Conservation (phyloP, 2,888 invertebrate genomes). For the Urechis unicinctus region DNA sequence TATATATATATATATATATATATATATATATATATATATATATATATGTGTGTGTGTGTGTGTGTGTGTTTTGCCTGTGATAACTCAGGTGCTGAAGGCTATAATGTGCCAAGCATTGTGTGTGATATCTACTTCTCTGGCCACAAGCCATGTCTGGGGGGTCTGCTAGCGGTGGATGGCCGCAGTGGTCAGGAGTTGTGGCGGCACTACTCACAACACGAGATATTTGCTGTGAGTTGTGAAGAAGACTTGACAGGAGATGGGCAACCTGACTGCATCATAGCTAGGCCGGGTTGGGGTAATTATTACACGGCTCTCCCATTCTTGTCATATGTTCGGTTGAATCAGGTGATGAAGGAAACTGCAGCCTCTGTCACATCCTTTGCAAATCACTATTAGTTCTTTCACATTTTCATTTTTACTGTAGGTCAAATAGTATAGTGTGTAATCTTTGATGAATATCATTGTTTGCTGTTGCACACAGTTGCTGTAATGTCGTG, state of each 20-base stretch:
- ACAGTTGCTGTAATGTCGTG: no score
- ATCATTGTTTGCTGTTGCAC: no score
- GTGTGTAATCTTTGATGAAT: no score
- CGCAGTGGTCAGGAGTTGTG: constrained; percentile 65
- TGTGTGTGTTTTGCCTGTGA: no score
- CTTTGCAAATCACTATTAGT: no score
- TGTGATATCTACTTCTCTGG: constrained; percentile 66
- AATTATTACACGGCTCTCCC: constrained; percentile 16
- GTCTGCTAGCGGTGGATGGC: constrained; percentile 71
- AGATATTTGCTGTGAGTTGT: constrained; percentile 69
- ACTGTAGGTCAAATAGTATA: no score
- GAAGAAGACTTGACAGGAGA: constrained; percentile 66
- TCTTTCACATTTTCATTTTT: no score
- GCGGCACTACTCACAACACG: constrained; percentile 67
- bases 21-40: neutral
- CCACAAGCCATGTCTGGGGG: constrained; percentile 65
- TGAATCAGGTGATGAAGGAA: no score
- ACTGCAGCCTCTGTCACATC: no score
- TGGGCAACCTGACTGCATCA: constrained; percentile 65
- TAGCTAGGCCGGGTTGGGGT: constrained; percentile 69
- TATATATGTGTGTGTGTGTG: neutral
- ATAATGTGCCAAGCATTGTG: constrained; percentile 49
- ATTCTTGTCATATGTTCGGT: neutral
- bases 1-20: neutral
- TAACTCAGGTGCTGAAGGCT: constrained; percentile 57